Percentiles rank a stretch among this genome's conserved stretches.
phyloP scores from a whole-genome alignment of 2,113 vertebrate genomes.

The Nothocercus julius region DNA sequence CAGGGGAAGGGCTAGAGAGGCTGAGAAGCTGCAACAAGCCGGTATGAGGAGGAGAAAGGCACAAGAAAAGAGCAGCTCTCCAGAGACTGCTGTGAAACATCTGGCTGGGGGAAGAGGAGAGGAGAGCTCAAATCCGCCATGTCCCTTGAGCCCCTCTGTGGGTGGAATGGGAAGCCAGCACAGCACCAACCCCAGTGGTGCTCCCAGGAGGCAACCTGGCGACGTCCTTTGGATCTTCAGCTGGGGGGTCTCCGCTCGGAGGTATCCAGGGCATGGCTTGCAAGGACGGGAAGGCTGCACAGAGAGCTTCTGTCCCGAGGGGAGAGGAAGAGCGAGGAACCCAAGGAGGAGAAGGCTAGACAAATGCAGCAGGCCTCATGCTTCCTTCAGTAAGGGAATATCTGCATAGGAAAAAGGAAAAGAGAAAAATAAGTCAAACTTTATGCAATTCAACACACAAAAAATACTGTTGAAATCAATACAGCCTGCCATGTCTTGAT shows the following conservation, averaged over 20 bases:
- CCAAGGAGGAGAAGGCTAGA: constrained; percentile 61
- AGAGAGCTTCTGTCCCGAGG: constrained; percentile 69
- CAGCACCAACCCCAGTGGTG: constrained; percentile 65
- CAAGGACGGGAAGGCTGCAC: constrained; percentile 55
- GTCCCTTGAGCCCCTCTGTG: constrained; percentile 65
- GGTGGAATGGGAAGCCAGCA: constrained; percentile 67
- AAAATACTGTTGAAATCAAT: background rate
- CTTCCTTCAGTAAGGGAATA: constrained; percentile 97
- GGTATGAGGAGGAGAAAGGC: constrained; percentile 75
- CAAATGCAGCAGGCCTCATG: constrained; percentile 82
- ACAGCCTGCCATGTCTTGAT: background rate
- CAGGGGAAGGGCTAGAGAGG: constrained; percentile 55
- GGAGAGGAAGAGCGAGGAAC: background rate
- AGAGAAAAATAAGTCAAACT: constrained; percentile 12
- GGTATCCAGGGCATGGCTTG: constrained; percentile 62
- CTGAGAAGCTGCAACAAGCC: constrained; percentile 69
- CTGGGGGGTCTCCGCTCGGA: constrained; percentile 62
- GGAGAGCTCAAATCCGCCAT: constrained; percentile 62
- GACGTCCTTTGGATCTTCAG: constrained; percentile 76
- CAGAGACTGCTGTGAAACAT: constrained; percentile 64
- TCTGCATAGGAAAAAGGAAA: constrained; percentile 76
- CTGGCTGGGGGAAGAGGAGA: constrained; percentile 61
- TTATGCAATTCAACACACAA: background rate
- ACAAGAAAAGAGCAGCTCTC: constrained; percentile 77
- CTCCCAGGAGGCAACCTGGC: constrained; percentile 72